Percentiles rank a stretch among this genome's conserved stretches.
These are phyloP conservation scores for Chaetoderma sp. DNA, from an alignment of 2,888 invertebrate genomes.

Conservation along the genomic window DNA sequence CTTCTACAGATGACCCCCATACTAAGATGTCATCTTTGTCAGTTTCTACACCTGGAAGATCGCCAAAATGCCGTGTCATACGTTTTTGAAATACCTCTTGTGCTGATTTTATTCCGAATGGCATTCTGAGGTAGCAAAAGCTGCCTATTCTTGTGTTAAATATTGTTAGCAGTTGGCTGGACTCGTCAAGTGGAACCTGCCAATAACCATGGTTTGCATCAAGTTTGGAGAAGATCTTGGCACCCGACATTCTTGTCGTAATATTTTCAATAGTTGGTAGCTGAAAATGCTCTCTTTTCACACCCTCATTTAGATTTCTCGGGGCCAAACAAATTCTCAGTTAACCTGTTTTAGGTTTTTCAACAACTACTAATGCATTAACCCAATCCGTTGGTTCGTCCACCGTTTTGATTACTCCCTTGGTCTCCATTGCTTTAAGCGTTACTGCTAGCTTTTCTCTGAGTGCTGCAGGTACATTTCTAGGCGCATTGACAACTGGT, in stretches of 20 bases:
- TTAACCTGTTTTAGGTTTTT: conserved; percentile 3
- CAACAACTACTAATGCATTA: conserved; percentile 6
- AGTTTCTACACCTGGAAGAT: conserved; percentile 12
- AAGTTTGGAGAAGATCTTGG: no score
- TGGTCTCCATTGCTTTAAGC: conserved; percentile 4
- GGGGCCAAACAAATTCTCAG: conserved; percentile 15
- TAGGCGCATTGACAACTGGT: conserved; percentile 12
- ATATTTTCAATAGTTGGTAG: conserved; percentile 28
- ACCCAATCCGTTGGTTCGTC: conserved; percentile 17
- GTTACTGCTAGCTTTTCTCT: neutral
- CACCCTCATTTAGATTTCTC: neutral
- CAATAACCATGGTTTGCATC: conserved; percentile 7
- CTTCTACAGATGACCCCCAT: neutral
- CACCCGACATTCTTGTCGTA: conserved; percentile 2
- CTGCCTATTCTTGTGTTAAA: conserved; percentile 23
- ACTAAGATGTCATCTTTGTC: conserved; percentile 20
- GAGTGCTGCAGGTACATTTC: conserved; percentile 14
- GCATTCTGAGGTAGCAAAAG: conserved; percentile 13
- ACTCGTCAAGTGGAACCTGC: neutral
- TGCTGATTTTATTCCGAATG: conserved; percentile 25
- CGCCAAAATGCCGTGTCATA: conserved; percentile 1
- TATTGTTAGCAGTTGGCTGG: neutral
- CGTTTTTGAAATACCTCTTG: conserved; percentile 25
- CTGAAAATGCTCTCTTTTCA: conserved; percentile 9
- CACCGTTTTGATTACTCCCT: conserved; percentile 4